Percentiles rank a stretch among this genome's conserved stretches.
phyloP scores from a whole-genome alignment of 2,113 vertebrate species.

The Nothoprocta perdicaria region DNA sequence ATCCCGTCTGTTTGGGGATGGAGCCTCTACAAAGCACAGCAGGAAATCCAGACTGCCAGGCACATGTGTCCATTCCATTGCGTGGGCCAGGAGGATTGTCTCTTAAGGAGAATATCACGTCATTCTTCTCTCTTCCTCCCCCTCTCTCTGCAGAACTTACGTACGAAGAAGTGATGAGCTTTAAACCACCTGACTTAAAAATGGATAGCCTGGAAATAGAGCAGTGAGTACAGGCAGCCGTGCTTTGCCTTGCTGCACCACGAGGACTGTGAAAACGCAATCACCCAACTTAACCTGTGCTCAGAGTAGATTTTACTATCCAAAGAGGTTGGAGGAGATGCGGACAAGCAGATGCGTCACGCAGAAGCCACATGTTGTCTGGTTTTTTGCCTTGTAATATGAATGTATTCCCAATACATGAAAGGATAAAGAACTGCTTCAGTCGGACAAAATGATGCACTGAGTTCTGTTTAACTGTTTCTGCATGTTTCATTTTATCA shows the following conservation, averaged over 20 bases:
- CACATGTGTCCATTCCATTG: neutral
- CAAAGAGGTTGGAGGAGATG: slow-evolving; percentile 66
- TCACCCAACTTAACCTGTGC: slow-evolving; percentile 50
- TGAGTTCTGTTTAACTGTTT: slow-evolving; percentile 61
- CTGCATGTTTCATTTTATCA: slow-evolving; percentile 74
- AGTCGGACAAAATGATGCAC: slow-evolving; percentile 73
- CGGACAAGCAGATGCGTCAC: slow-evolving; percentile 41
- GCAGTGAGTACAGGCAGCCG: slow-evolving; percentile 77
- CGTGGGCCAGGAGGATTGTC: neutral
- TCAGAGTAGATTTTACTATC: slow-evolving; percentile 57
- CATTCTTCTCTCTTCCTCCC: slow-evolving; percentile 10
- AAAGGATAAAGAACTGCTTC: slow-evolving; percentile 59
- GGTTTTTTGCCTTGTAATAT: slow-evolving; percentile 50
- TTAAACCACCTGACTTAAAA: slow-evolving; percentile 85
- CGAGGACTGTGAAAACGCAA: slow-evolving; percentile 67
- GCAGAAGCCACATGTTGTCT: slow-evolving; percentile 36
- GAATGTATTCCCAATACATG: slow-evolving; percentile 67
- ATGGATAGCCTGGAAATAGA: slow-evolving; percentile 88
- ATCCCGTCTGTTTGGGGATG: neutral
- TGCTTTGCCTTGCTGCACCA: slow-evolving; percentile 51
- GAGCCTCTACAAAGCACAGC: neutral
- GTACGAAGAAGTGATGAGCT: slow-evolving; percentile 91
- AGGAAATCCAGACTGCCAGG: neutral
- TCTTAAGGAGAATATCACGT: neutral
- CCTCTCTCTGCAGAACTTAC: slow-evolving; percentile 85